Base-by-base conservation (phyloP, 2,888 invertebrate genomes). In the Podotricha telesiphe region DNA sequence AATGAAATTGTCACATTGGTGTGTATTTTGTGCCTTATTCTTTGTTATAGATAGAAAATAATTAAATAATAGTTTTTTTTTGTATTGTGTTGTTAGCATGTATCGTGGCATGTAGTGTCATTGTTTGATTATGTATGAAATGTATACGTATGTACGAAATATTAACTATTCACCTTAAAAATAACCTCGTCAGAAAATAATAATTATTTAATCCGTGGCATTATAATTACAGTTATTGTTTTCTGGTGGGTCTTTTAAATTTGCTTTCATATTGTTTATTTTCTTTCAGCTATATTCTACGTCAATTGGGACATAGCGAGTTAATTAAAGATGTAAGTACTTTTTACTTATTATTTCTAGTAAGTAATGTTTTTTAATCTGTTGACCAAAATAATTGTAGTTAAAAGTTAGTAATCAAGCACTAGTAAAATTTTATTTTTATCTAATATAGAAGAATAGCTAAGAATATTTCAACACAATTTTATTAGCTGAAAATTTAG, bases 281-380 rank as follows among this genome's bases (percentile, higher is more conserved):
- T 70, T 64, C 68, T 93, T 94, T 75, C 93, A 97, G 97, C 85
- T 97, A 95, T 83, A 94, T 96, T 69, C 88, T 97, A 62, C 92
- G 94, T 75, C 96, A 97, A 85, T 86, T 97, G 77, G 96, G 95
- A 7, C 94, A 95, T 73, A 84, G 85, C 17, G 95, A 96, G 69
- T 93, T 95, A 81, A 79, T 96, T 22, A 89, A 94, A 84, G 94
- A 96, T 85, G 97, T 97, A 93, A 95, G 96, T 94, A 75, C 20
- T 48, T 45, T 34, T 20, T 22, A 17, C 19, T n/a, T 42, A 10
- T 22, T 13, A 13, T 11, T n/a, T n/a, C n/a, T n/a, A n/a, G n/a
- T n/a, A n/a, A n/a, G n/a, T n/a, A n/a, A n/a, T n/a, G n/a, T 34
- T 45, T 22, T 37, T 63, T 58, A 20, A 42, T 34, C 53, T 34